Percentiles rank a stretch among this genome's conserved stretches.
Evolutionary conservation across 1,140 invertebrate genomes (phyloP).

Genomic region (Euura lappo): DNA sequence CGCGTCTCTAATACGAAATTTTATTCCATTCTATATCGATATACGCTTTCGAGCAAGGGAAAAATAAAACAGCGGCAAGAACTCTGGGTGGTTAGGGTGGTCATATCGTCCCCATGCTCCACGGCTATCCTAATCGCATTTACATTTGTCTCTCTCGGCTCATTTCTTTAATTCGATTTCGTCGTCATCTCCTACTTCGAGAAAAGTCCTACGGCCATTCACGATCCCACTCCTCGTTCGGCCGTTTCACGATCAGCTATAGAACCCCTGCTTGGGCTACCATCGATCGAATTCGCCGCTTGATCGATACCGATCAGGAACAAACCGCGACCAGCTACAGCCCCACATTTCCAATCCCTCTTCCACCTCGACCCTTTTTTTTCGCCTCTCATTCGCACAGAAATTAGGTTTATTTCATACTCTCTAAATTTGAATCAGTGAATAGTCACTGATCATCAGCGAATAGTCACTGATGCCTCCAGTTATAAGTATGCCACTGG

Average conservation of each 20-base stretch:
- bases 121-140: slow-evolving; percentile 29
- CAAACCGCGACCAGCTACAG: slow-evolving; percentile 5
- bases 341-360: not conserved
- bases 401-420: too few species aligned
- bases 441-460: too few species aligned
- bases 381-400: too few species aligned
- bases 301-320: slow-evolving; percentile 12
- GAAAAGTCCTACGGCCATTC: not conserved
- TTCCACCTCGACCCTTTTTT: not conserved
- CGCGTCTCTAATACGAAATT: too few species aligned
- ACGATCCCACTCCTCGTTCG: not conserved
- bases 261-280: not conserved
- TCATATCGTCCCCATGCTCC: not conserved
- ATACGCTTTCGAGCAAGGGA: too few species aligned
- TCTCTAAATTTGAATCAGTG: too few species aligned
- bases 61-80: too few species aligned
- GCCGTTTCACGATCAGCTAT: not conserved
- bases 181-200: slow-evolving; percentile 17
- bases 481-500: too few species aligned
- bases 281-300: slow-evolving; percentile 15
- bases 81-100: too few species aligned
- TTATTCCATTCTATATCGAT: too few species aligned
- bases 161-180: slow-evolving; percentile 30
- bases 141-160: slow-evolving; percentile 28
- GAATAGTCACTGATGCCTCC: too few species aligned